Conservation (phyloP, 2,113 vertebrate genomes). For the Nettapus auritus region DNA sequence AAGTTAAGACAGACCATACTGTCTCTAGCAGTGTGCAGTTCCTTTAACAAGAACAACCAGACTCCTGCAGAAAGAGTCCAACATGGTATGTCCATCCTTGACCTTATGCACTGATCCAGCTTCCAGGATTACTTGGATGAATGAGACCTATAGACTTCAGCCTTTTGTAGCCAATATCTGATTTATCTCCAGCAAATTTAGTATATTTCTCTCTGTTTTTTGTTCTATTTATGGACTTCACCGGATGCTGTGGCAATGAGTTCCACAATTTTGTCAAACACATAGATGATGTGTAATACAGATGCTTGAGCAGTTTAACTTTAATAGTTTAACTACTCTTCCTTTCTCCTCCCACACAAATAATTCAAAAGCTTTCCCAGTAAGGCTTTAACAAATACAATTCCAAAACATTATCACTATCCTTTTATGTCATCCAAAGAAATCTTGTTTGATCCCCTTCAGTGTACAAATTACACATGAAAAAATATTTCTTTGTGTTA, state of each 20-base stretch:
- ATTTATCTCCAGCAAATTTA: not conserved
- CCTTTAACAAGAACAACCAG: not conserved
- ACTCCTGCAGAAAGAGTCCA: not conserved
- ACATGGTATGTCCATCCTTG: not conserved
- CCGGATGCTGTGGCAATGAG: not conserved
- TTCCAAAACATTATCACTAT: slow-evolving; percentile 18
- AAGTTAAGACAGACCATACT: not conserved
- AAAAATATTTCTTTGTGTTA: slow-evolving; percentile 38
- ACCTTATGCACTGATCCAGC: fast-evolving
- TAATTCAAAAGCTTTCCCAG: not conserved
- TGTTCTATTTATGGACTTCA: not conserved
- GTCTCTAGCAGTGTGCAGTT: fast-evolving
- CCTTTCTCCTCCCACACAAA: slow-evolving; percentile 5
- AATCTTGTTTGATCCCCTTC: not conserved
- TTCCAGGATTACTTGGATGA: not conserved
- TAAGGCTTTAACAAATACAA: not conserved
- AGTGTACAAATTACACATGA: not conserved
- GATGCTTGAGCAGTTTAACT: not conserved
- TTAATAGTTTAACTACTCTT: slow-evolving; percentile 27
- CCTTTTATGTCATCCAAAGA: slow-evolving; percentile 31
- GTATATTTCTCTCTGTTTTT: not conserved
- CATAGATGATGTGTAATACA: not conserved
- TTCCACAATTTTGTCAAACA: not conserved
- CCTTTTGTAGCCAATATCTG: not conserved
- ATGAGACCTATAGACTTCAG: not conserved